Evolutionary conservation across 2,797 vertebrate genomes (phyloP).

Genomic region (Cryptoprocta ferox): DNA sequence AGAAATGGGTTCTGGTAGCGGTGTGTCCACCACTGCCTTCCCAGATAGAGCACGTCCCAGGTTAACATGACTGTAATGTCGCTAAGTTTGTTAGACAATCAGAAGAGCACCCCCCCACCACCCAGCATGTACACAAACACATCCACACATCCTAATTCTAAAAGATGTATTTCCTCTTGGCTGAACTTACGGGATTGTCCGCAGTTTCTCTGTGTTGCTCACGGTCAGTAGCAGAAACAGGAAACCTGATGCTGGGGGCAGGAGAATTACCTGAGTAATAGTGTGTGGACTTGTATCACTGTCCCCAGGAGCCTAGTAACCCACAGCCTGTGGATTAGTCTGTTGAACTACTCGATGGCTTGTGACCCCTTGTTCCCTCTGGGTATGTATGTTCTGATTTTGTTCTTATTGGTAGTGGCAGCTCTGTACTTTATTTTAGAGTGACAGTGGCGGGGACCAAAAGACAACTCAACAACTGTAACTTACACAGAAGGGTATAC

Average conservation of each 20-base stretch:
- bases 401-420: conserved; percentile 69
- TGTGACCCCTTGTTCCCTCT: conserved; percentile 53
- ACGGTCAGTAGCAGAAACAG: conserved; percentile 37
- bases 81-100: not conserved
- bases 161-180: not conserved
- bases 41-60: not conserved
- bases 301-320: conserved; percentile 69
- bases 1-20: not conserved
- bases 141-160: not conserved
- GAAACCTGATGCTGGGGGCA: conserved; percentile 24
- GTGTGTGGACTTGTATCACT: conserved; percentile 6
- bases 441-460: not conserved
- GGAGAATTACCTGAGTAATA: conserved; percentile 64
- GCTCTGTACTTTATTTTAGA: conserved; percentile 51
- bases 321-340: conserved; percentile 59
- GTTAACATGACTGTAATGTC: not conserved
- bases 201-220: not conserved
- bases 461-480: not conserved
- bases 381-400: conserved; percentile 68
- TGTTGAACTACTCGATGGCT: conserved; percentile 72
- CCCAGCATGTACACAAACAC: not conserved
- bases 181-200: not conserved
- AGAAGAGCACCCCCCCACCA: not conserved
- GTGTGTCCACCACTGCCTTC: not conserved
- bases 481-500: not conserved